Percentiles rank a stretch among this genome's conserved stretches.
These are phyloP conservation scores for Microtus richardsoni DNA, from an alignment of 2,113 vertebrate species.

Conservation along the genomic window DNA sequence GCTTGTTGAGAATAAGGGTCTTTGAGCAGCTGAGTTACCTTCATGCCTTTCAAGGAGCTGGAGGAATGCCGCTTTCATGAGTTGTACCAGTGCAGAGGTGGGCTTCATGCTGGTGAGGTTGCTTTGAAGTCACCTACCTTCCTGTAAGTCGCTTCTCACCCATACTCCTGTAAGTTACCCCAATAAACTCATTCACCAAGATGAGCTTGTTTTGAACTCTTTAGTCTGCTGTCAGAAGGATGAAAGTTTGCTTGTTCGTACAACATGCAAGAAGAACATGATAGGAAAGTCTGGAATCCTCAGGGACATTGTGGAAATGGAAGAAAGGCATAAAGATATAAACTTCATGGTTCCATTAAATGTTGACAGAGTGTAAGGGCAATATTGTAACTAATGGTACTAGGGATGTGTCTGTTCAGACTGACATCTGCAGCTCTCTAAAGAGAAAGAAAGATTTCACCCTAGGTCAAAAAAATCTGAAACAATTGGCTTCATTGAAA, in stretches of 20 bases:
- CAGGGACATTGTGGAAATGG: neutral
- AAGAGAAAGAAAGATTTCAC: neutral
- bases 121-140: neutral
- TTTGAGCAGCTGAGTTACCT: neutral
- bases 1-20: neutral
- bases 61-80: neutral
- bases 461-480: neutral
- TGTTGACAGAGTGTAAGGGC: neutral
- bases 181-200: neutral
- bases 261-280: neutral
- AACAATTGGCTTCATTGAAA: neutral
- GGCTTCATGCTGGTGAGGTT: no score
- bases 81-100: neutral
- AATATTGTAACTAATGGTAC: neutral
- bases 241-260: neutral
- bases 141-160: neutral
- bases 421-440: neutral
- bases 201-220: neutral
- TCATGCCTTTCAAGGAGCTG: neutral
- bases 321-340: neutral
- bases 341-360: neutral
- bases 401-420: neutral
- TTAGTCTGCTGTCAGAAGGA: neutral
- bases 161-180: neutral
- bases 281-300: neutral